These are phyloP conservation scores for Tetranychus truncatus DNA, from an alignment of 2,888 invertebrate genomes.

Conservation along the genomic window DNA sequence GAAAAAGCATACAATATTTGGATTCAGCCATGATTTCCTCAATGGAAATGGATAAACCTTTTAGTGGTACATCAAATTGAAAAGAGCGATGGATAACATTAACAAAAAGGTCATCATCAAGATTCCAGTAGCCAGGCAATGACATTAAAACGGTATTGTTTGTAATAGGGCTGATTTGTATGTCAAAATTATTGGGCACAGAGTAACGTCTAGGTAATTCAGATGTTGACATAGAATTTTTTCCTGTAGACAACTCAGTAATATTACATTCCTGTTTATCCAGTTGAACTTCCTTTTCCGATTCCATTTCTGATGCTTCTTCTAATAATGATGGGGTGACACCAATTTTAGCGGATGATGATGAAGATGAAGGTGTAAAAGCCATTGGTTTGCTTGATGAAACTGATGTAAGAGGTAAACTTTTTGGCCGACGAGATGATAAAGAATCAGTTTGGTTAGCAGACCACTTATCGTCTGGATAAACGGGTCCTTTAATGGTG, in stretches of 20 bases:
- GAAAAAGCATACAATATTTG: no score
- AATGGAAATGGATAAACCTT: background rate
- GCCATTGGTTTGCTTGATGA: background rate
- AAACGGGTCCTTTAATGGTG: background rate
- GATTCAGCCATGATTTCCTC: slow-evolving; percentile 7
- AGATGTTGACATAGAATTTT: background rate
- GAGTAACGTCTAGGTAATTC: background rate
- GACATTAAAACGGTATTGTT: background rate
- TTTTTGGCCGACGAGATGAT: background rate
- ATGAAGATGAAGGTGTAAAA: background rate
- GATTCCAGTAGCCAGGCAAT: background rate
- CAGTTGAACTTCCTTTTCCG: background rate
- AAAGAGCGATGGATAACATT: slow-evolving; percentile 8
- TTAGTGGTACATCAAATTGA: slow-evolving; percentile 9
- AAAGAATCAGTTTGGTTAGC: background rate
- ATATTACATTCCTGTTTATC: background rate
- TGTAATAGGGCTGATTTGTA: background rate
- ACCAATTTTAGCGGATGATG: background rate
- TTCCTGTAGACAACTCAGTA: background rate
- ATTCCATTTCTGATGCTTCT: background rate
- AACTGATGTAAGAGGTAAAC: background rate
- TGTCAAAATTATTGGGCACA: slow-evolving; percentile 4
- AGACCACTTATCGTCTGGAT: background rate
- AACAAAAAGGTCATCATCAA: slow-evolving; percentile 9
- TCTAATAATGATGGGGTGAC: background rate